A percentile compares a stretch with the other conserved stretches of the same genome.
These are phyloP conservation scores for Octonoba sinensis DNA, from an alignment of 2,888 invertebrate genomes.

Conservation along the genomic window DNA sequence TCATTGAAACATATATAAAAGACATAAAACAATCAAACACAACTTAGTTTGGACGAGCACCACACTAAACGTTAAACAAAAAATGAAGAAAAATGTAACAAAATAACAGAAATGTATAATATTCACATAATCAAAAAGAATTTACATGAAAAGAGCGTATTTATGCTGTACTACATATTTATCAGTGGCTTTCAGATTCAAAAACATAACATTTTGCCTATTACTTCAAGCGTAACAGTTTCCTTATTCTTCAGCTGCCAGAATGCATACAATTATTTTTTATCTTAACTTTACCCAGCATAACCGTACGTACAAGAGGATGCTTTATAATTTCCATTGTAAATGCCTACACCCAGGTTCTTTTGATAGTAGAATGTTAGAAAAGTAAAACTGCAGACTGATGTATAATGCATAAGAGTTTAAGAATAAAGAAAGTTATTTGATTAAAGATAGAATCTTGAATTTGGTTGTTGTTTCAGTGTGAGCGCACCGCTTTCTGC, in stretches of 20 bases:
- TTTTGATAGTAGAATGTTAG: too few species aligned
- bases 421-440: slow-evolving; percentile 44
- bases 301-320: neutral
- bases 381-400: slow-evolving; percentile 19
- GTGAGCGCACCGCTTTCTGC: slow-evolving; percentile 17
- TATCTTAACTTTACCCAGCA: neutral
- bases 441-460: slow-evolving; percentile 41
- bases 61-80: neutral
- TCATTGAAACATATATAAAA: too few species aligned
- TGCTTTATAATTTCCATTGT: slow-evolving; percentile 49
- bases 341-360: slow-evolving; percentile 23
- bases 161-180: slow-evolving; percentile 24
- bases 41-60: too few species aligned
- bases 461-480: slow-evolving; percentile 33
- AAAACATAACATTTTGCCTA: slow-evolving; percentile 18
- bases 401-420: slow-evolving; percentile 53
- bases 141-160: slow-evolving; percentile 22
- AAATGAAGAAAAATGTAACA: neutral
- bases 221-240: neutral
- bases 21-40: too few species aligned
- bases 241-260: slow-evolving; percentile 1
- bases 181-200: neutral
- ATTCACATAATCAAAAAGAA: slow-evolving; percentile 23
- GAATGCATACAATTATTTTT: neutral
- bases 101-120: slow-evolving; percentile 9